Conservation (phyloP, 2,797 vertebrate genomes). For the Channallabes apus region DNA sequence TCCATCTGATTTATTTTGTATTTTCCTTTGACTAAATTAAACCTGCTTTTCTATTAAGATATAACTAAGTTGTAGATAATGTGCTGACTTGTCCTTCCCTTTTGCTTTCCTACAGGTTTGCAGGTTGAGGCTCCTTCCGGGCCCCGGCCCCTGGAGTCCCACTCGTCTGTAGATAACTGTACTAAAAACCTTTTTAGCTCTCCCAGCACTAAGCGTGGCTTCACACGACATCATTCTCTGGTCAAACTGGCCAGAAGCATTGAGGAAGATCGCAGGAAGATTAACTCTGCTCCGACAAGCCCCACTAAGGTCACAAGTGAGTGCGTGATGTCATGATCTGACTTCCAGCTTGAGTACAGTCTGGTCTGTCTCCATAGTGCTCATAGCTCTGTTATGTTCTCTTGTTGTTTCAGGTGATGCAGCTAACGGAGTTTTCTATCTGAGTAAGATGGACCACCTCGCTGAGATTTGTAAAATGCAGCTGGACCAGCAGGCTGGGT, state of each 20-base stretch:
- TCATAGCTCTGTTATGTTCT: not conserved
- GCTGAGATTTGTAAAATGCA: constrained; percentile 85
- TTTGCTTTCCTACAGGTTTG: constrained; percentile 56
- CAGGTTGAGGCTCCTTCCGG: constrained; percentile 56
- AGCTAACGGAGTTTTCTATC: constrained; percentile 50
- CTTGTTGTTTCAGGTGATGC: constrained; percentile 49
- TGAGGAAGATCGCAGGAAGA: constrained; percentile 88
- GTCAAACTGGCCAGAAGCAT: constrained; percentile 88
- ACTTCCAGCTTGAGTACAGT: not conserved
- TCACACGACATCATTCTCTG: constrained; percentile 92
- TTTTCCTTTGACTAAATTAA: not conserved
- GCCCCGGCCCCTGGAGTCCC: constrained; percentile 62
- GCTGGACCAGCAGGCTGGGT: constrained; percentile 84
- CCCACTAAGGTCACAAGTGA: constrained; percentile 80
- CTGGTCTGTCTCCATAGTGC: too few species aligned
- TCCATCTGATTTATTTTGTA: not conserved
- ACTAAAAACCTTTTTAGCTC: constrained; percentile 93
- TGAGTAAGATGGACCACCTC: constrained; percentile 85
- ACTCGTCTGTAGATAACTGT: constrained; percentile 80
- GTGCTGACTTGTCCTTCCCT: not conserved
- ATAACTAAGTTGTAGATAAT: not conserved
- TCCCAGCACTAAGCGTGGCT: constrained; percentile 76
- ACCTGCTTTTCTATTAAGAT: not conserved
- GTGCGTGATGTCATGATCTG: constrained; percentile 27
- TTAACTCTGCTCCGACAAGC: constrained; percentile 89